Evolutionary conservation across 53 echinoderm and acorn worm species (phyloP), one percentile per base, ranked within the genome.

Genomic region (Echinometra lucunter): DNA sequence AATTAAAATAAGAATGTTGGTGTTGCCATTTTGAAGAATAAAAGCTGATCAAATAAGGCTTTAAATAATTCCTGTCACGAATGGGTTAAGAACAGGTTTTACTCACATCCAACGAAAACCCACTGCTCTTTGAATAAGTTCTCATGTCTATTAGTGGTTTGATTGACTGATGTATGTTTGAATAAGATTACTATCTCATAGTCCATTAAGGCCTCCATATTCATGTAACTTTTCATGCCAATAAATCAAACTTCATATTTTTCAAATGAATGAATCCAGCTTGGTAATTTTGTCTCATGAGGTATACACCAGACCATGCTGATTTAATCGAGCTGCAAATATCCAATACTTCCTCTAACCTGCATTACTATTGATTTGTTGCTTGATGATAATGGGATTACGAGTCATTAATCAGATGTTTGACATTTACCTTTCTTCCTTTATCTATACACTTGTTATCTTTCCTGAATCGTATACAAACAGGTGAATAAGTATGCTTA

Each of bases 341-440:
- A 10, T 47, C 7, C 30, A 28, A 85, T 47, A n/a, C 49, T 45
- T 85, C 49, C 85, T 47, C n/a, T 49, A 47, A 81, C 0, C 25
- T 40, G 44, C 19, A 42, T 81, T 44, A 23, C 21, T 38, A 81
- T 81, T 81, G 81, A 81, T 42, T 42, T 81, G 44, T 44, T 23
- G 35, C 23, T 17, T 81, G 81, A 42, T 30, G 28, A 47, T 53
- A 49, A 85, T 47, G 85, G 13, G 30, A 3, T 83, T 85, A 85
- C 18, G 85, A 85, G 49, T 85, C 47, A 85, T 85, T 85, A 49
- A 85, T 53, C 85, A 85, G 15, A 0, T 21, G 10, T 11, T 3
- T 85, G 85, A 85, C 49, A 85, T 85, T 49, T 47, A 49, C 49
- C 53, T 85, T 13, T 85, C 38, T 42, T 78, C 28, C 38, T 21